A percentile compares a stretch with the other conserved stretches of the same genome.
These are phyloP conservation scores for Drosophila meridiana DNA, from an alignment of 2,888 invertebrate species.

Conservation along the genomic window DNA sequence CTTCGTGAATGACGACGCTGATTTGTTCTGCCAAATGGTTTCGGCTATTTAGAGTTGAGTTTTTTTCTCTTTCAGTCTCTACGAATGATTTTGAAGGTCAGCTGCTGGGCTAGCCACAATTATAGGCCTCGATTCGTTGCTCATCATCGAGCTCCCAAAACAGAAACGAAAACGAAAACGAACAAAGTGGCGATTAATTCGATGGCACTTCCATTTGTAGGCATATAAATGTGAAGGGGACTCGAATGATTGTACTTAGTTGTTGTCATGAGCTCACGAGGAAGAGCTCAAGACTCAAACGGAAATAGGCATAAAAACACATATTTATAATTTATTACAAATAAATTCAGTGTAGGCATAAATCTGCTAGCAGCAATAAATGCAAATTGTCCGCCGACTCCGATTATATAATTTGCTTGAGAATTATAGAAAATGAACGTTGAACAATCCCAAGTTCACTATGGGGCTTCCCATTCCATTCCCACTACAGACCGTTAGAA, in stretches of 20 bases:
- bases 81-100: conserved; percentile 62
- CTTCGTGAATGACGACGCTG: conserved; percentile 67
- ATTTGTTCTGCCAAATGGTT: conserved; percentile 50
- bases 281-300: conserved; percentile 29
- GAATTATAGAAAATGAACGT: neutral
- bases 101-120: conserved; percentile 45
- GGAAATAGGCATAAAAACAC: conserved; percentile 37
- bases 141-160: conserved; percentile 33
- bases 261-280: conserved; percentile 39
- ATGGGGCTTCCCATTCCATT: neutral
- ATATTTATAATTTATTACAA: conserved; percentile 59
- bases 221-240: conserved; percentile 69
- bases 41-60: conserved; percentile 39
- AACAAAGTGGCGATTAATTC: conserved; percentile 73
- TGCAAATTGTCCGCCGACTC: conserved; percentile 18
- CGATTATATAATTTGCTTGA: conserved; percentile 9
- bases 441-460: neutral
- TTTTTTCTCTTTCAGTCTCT: neutral
- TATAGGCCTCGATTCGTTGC: conserved; percentile 55
- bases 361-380: conserved; percentile 22
- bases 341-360: conserved; percentile 46
- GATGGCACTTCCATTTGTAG: conserved; percentile 76
- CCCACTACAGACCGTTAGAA: conserved; percentile 2
- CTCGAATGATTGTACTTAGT: conserved; percentile 10
- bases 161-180: conserved; percentile 4